phyloP scores from a whole-genome alignment of 2,888 invertebrate genomes.

The Orchesella flavescens region DNA sequence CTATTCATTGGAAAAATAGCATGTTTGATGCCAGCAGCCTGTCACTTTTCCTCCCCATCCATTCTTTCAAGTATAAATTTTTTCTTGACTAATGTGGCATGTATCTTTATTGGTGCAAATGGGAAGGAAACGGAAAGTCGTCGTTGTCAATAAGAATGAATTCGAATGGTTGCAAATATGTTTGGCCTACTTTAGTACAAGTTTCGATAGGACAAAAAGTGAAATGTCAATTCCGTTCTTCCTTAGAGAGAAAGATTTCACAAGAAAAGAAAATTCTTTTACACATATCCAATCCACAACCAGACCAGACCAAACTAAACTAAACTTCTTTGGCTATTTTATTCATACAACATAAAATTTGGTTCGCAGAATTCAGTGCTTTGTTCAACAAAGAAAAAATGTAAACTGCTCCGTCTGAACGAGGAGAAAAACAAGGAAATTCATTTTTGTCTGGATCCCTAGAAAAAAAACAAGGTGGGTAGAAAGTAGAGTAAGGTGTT shows the following conservation, averaged over 20 bases:
- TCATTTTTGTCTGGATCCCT: background rate
- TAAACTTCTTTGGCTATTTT: background rate
- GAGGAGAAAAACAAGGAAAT: constrained; percentile 1
- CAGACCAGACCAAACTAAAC: background rate
- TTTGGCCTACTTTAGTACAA: constrained; percentile 34
- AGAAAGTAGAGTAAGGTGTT: background rate
- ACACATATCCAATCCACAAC: too few relatives aligned
- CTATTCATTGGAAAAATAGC: background rate
- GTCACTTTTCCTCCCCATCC: constrained; percentile 20
- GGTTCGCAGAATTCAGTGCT: background rate
- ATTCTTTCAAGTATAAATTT: background rate
- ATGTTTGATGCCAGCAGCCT: constrained; percentile 24
- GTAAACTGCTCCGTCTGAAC: background rate
- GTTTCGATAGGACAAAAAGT: constrained; percentile 35
- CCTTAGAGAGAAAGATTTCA: constrained; percentile 11
- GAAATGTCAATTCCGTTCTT: constrained; percentile 23
- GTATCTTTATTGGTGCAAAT: background rate
- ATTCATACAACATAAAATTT: background rate
- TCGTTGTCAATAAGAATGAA: constrained; percentile 4
- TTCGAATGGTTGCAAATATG: constrained; percentile 39
- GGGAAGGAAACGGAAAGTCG: background rate
- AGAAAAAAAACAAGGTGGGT: background rate
- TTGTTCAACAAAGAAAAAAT: background rate
- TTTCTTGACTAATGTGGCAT: constrained; percentile 4
- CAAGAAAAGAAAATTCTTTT: constrained; percentile 2